These are phyloP conservation scores for Rhyacichthys aspro DNA, from an alignment of 2,797 vertebrate genomes.

Conservation along the genomic window DNA sequence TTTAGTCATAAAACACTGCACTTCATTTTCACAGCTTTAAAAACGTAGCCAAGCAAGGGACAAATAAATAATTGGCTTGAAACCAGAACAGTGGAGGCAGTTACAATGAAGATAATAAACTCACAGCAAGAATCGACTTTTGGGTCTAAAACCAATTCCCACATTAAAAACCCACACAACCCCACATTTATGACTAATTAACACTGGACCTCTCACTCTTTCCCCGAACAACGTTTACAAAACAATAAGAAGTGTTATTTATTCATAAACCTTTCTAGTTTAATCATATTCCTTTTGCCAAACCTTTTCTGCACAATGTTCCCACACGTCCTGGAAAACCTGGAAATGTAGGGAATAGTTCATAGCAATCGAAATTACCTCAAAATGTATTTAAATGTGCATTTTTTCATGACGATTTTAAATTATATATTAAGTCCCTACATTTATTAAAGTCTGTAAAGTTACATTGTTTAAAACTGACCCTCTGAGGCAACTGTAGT, in stretches of 20 bases:
- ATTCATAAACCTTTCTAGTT: neutral
- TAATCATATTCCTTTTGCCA: no score
- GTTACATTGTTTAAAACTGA: no score
- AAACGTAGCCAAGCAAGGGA: neutral
- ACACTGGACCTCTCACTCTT: neutral
- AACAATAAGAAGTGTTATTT: neutral
- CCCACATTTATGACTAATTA: slow-evolving; percentile 8
- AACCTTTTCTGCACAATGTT: no score
- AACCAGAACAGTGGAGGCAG: neutral
- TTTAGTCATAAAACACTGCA: neutral
- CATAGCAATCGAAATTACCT: no score
- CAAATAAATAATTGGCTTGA: neutral
- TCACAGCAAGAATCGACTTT: slow-evolving; percentile 13
- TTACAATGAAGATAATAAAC: slow-evolving; percentile 2
- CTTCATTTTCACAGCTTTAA: neutral
- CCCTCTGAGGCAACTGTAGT: no score
- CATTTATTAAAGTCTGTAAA: no score
- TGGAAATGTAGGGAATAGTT: no score
- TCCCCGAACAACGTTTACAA: neutral
- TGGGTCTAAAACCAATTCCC: neutral
- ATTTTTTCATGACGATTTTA: no score
- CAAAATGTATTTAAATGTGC: no score
- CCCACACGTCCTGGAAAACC: no score
- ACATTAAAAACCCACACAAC: neutral
- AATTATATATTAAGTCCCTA: no score